phyloP scores from a whole-genome alignment of 2,113 vertebrate genomes.

The Odocoileus virginianus region DNA sequence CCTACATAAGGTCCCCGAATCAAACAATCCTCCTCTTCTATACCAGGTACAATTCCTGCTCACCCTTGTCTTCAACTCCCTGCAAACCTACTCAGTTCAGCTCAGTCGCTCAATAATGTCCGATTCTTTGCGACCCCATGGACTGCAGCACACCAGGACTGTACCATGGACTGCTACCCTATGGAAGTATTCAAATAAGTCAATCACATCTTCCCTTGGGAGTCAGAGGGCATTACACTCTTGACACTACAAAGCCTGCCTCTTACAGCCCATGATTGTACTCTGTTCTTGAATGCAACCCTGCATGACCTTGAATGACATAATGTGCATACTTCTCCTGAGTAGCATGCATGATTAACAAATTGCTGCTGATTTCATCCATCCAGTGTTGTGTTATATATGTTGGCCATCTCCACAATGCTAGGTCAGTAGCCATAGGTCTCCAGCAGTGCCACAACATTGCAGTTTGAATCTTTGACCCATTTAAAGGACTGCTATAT shows the following conservation, averaged over 20 bases:
- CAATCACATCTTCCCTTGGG: background rate
- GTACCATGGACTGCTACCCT: background rate
- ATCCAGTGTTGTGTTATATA: accelerated
- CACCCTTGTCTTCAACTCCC: background rate
- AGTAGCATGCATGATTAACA: background rate
- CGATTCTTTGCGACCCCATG: background rate
- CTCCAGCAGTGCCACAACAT: background rate
- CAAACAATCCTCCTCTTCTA: background rate
- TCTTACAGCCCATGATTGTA: background rate
- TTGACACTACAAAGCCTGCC: background rate
- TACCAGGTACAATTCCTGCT: background rate
- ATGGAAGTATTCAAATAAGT: background rate
- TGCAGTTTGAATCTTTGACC: background rate
- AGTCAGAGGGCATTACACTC: accelerated
- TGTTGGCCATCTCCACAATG: background rate
- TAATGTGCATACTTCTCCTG: background rate
- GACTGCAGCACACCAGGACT: background rate
- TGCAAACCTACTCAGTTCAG: background rate
- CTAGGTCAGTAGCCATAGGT: background rate
- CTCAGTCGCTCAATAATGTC: background rate
- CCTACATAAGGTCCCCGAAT: background rate
- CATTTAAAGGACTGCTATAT: background rate
- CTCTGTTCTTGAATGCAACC: background rate
- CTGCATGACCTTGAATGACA: background rate
- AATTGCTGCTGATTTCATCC: background rate